Percentiles rank a stretch among this genome's conserved stretches.
Conservation (phyloP, 2,797 vertebrate genomes). For the Sebastes flavidus region DNA sequence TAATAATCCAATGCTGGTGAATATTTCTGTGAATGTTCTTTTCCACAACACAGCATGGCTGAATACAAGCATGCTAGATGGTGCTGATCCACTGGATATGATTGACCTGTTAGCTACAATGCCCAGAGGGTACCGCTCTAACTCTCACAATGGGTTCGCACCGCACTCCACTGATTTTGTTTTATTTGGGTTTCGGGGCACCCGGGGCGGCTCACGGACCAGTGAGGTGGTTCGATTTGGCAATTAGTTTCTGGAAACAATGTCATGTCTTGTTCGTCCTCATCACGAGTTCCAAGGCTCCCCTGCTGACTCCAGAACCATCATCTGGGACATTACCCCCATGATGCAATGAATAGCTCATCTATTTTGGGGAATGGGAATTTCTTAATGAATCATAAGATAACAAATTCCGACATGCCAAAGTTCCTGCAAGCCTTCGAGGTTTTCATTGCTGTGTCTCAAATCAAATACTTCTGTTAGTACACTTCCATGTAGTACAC, state of each 20-base stretch:
- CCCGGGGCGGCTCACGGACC: slow-evolving; percentile 41
- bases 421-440: background rate
- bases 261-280: slow-evolving; percentile 60
- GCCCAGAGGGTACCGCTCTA: slow-evolving; percentile 28
- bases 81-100: slow-evolving; percentile 40
- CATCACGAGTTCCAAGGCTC: slow-evolving; percentile 48
- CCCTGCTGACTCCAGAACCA: slow-evolving; percentile 43
- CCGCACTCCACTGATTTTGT: slow-evolving; percentile 49
- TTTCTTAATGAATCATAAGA: slow-evolving; percentile 14
- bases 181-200: slow-evolving; percentile 54
- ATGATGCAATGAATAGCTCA: slow-evolving; percentile 43
- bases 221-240: slow-evolving; percentile 46
- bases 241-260: slow-evolving; percentile 67
- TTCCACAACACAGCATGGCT: slow-evolving; percentile 2
- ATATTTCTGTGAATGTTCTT: background rate
- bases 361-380: slow-evolving; percentile 41
- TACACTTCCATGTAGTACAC: too few relatives aligned
- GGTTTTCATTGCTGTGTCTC: background rate
- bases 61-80: slow-evolving; percentile 8
- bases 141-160: slow-evolving; percentile 34
- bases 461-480: too few relatives aligned
- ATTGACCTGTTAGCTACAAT: slow-evolving; percentile 60
- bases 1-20: background rate
- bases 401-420: slow-evolving; percentile 1
- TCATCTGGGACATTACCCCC: slow-evolving; percentile 36